phyloP scores from a whole-genome alignment of 2,888 invertebrate genomes.

The Clunio marinus region DNA sequence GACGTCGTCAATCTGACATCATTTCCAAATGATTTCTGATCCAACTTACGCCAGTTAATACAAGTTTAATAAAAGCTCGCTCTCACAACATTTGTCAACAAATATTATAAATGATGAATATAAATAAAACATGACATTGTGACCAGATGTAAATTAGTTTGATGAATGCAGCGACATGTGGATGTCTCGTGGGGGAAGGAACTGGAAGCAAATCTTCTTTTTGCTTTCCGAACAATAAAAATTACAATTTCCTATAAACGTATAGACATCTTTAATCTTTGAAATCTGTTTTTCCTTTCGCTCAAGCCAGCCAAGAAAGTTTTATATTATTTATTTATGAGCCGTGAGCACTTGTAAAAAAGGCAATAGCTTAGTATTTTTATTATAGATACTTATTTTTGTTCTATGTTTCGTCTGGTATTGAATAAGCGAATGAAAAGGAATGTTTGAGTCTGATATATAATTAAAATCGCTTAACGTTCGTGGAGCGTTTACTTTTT shows the following conservation, averaged over 20 bases:
- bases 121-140: slow-evolving; percentile 8
- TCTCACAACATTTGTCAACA: background rate
- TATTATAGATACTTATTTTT: too few relatives aligned
- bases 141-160: background rate
- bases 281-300: too few relatives aligned
- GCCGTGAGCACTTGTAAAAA: background rate
- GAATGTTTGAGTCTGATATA: too few relatives aligned
- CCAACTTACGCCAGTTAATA: background rate
- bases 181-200: background rate
- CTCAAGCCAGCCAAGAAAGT: too few relatives aligned
- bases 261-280: too few relatives aligned
- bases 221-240: too few relatives aligned
- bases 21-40: background rate
- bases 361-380: background rate
- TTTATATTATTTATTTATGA: background rate
- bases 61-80: slow-evolving; percentile 16
- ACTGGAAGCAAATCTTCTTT: too few relatives aligned
- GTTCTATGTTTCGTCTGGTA: too few relatives aligned
- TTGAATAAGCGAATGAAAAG: too few relatives aligned
- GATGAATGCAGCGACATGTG: background rate
- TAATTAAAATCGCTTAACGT: background rate
- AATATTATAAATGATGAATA: background rate
- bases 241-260: too few relatives aligned
- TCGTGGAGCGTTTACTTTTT: background rate
- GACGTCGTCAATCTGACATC: too few relatives aligned